Percentiles rank a stretch among this genome's conserved stretches.
Conservation (phyloP, 2,797 vertebrate genomes). For the Gallinago nigripennis region DNA sequence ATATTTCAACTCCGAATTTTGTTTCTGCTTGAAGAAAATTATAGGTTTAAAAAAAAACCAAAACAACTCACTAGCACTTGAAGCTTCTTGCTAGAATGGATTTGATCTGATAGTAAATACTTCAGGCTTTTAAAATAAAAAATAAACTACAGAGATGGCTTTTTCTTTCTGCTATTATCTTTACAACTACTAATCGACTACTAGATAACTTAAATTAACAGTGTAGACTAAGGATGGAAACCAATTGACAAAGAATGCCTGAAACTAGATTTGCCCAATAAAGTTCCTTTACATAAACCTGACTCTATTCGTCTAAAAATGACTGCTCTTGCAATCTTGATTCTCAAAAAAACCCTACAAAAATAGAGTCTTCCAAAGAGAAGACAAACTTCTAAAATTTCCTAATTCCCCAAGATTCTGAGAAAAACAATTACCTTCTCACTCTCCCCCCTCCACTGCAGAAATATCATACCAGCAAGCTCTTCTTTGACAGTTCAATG, state of each 20-base stretch:
- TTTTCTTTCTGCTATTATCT: neutral
- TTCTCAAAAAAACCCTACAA: neutral
- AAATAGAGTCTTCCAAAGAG: neutral
- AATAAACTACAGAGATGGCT: accelerated
- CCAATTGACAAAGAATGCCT: neutral
- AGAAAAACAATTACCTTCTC: neutral
- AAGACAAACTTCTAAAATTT: neutral
- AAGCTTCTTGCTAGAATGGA: neutral
- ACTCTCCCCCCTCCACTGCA: neutral
- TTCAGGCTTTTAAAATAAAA: neutral
- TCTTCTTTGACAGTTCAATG: neutral
- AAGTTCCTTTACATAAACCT: neutral
- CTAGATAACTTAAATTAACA: neutral
- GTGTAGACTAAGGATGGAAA: neutral
- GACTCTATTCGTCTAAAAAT: neutral
- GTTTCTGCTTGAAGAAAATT: neutral
- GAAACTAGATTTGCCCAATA: neutral
- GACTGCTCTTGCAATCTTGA: neutral
- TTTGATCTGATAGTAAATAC: neutral
- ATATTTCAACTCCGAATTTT: neutral
- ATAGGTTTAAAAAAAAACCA: neutral
- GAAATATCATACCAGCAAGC: neutral
- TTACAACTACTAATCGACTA: neutral
- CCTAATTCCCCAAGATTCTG: neutral
- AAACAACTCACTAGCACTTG: neutral